A percentile compares a stretch with the other conserved stretches of the same genome.
Conservation (phyloP, 2,888 invertebrate genomes). For the Acanthopleura granulata region DNA sequence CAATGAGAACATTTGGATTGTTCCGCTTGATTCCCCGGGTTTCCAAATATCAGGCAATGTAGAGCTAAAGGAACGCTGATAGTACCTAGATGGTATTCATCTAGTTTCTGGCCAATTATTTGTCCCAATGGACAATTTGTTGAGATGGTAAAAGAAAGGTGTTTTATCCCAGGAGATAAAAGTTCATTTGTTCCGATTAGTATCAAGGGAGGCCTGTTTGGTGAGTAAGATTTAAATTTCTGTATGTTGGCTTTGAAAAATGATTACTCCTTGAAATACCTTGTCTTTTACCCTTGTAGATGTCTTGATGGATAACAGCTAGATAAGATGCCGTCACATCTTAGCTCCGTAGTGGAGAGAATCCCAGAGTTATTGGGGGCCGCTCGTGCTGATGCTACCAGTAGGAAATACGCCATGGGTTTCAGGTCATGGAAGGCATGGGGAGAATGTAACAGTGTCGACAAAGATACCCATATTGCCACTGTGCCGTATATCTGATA, state of each 20-base stretch:
- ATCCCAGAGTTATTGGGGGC: not conserved
- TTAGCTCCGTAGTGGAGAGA: not conserved
- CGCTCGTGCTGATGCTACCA: not conserved
- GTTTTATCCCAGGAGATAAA: not conserved
- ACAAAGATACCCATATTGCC: not conserved
- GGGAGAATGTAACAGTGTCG: not conserved
- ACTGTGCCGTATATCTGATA: not conserved
- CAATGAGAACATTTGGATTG: constrained; percentile 22
- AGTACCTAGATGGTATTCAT: not conserved
- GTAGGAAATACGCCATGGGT: not conserved
- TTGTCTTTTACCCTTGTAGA: not conserved
- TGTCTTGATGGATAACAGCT: not conserved
- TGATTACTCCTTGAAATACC: not conserved
- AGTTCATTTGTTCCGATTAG: not conserved
- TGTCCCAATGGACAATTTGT: not conserved
- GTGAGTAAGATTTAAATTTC: not conserved
- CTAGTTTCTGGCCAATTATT: not conserved
- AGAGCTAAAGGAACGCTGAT: not conserved
- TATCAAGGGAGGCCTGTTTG: not conserved
- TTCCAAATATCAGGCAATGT: not conserved
- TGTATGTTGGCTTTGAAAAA: not conserved
- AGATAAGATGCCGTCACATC: not conserved
- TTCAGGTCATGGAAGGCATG: not conserved
- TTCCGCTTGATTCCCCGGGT: constrained; percentile 4
- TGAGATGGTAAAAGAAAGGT: not conserved